phyloP scores from a whole-genome alignment of 2,888 invertebrate genomes.

The Thelaira solivaga region DNA sequence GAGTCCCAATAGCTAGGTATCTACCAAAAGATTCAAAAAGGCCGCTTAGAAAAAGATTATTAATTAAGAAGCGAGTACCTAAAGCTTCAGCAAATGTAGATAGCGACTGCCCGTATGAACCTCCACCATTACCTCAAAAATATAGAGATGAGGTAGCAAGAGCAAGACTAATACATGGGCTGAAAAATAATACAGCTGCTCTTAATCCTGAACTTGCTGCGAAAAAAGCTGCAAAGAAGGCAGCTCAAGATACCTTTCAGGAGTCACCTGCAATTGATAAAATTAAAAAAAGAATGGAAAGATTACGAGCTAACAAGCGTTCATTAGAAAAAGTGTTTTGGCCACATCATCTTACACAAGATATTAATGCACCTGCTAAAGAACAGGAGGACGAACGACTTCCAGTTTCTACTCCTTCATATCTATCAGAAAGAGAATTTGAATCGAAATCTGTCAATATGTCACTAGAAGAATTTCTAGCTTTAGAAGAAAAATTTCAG shows the following conservation, averaged over 20 bases:
- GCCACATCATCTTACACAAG: too few species aligned
- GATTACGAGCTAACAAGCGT: too few species aligned
- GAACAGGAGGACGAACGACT: too few species aligned
- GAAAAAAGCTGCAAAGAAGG: constrained; percentile 4
- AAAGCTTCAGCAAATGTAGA: neutral
- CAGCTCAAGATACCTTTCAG: constrained; percentile 27
- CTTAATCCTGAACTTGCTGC: constrained; percentile 37
- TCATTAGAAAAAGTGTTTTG: too few species aligned
- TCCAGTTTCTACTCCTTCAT: neutral
- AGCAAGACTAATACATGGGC: constrained; percentile 35
- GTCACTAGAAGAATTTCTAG: constrained; percentile 32
- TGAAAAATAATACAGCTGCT: constrained; percentile 34
- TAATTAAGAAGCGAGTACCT: constrained; percentile 12
- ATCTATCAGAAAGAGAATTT: too few species aligned
- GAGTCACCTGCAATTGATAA: constrained; percentile 32
- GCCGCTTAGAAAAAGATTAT: neutral
- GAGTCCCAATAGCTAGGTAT: constrained; percentile 24
- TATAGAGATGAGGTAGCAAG: constrained; percentile 39
- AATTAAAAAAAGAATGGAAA: constrained; percentile 41
- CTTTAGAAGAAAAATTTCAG: too few species aligned
- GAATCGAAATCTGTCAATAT: neutral
- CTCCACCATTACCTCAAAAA: constrained; percentile 19
- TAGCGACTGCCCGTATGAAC: neutral
- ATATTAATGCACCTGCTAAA: neutral
- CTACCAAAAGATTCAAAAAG: neutral